Evolutionary conservation across 2,888 invertebrate species (phyloP), one percentile per base, ranked within the genome.

Genomic region (Drosophila greeni): DNA sequence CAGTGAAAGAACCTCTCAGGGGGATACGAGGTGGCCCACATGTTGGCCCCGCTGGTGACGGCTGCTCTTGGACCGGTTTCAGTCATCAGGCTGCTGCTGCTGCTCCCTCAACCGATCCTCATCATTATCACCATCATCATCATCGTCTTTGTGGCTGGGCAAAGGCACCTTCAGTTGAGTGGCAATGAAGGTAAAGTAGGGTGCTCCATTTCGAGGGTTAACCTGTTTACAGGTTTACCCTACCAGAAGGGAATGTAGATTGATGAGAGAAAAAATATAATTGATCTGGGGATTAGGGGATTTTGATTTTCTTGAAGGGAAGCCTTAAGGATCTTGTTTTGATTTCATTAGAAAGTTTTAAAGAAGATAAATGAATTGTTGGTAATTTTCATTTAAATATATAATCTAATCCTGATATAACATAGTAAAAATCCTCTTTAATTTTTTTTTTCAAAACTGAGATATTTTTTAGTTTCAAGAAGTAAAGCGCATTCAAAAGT

Each of bases 141-240:
- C 54, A 29, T 39, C 59, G 24, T 37, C 52, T 9, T 16, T 24
- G 29, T 20, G 36, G 54, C 29, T n/a, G 36, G 36, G 20, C 20
- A 29, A 34, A 66, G 76, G 73, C 78, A 71, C 64, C 69, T 64
- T 65, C 75, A 61, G 24, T 77, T 59, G 72, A 69, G 71, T 81
- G 81, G 83, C 83, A 79, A 75, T 82, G 81, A 84, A 75, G 82
- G 66, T 52, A 77, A 82, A 70, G 82, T 84, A 82, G 84, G 79
- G 82, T 80, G 82, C 53, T 80, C 79, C 79, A 80, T 84, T 78
- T 80, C 79, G 61, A 73, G 72, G 61, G 40, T 48, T 71, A 84
- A 84, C 79, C 79, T 84, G 84, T 84, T 80, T 82, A 51, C 48
- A 29, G 45, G 45, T 8, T 6, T 61, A 53, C 53, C 48, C 62